phyloP scores from a whole-genome alignment of 2,797 vertebrate species.

The Potorous gilbertii region DNA sequence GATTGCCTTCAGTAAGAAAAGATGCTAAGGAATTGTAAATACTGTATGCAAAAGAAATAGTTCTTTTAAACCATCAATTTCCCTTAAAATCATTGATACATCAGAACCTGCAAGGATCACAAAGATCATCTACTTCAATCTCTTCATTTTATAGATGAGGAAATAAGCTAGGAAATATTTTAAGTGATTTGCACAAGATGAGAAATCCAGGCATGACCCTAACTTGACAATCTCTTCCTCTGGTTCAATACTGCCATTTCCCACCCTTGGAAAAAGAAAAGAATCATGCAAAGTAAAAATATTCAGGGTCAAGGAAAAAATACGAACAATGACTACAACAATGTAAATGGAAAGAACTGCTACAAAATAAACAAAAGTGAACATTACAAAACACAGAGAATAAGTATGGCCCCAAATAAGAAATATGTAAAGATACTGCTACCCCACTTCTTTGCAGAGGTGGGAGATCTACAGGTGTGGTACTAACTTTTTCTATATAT shows the following conservation, averaged over 20 bases:
- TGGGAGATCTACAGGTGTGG: neutral
- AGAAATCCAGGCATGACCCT: neutral
- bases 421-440: neutral
- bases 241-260: too few species aligned
- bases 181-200: neutral
- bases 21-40: constrained; percentile 19
- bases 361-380: neutral
- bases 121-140: neutral
- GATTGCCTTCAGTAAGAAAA: constrained; percentile 41
- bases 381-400: neutral
- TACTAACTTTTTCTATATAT: neutral
- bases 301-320: neutral
- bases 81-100: neutral
- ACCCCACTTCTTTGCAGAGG: neutral
- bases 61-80: constrained; percentile 31
- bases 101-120: neutral
- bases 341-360: neutral
- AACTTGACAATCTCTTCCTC: neutral
- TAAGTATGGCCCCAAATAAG: neutral
- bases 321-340: neutral
- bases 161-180: neutral
- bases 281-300: neutral
- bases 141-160: neutral
- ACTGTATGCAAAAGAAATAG: neutral
- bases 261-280: neutral